Evolutionary conservation across 2,797 vertebrate genomes (phyloP).

Genomic region (Onychomys leucogaster): DNA sequence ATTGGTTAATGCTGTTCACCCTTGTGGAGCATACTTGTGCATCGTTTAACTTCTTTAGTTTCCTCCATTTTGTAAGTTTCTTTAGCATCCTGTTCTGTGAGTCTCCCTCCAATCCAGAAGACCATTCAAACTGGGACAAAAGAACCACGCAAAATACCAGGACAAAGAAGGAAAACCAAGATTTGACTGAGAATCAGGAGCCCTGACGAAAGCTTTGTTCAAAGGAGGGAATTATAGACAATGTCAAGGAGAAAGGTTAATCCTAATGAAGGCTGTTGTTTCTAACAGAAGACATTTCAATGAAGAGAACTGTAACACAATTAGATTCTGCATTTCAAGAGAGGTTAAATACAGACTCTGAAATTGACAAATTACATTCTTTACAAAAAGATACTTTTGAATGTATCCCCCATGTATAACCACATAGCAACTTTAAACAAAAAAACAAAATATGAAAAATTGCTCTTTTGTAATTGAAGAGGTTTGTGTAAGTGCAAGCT

Average conservation of each 20-base stretch:
- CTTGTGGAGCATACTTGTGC: not conserved
- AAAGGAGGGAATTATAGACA: not conserved
- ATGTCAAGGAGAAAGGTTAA: not conserved
- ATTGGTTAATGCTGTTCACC: not conserved
- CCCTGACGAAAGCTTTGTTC: not conserved
- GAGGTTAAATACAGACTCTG: not conserved
- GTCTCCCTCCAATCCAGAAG: not conserved
- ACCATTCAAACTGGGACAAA: not conserved
- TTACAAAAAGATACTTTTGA: not conserved
- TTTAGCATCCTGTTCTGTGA: not conserved
- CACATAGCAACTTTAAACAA: constrained; percentile 16
- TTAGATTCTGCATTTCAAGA: not conserved
- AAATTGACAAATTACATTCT: not conserved
- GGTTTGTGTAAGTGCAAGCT: not conserved
- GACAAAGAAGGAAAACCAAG: not conserved
- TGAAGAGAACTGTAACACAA: not conserved
- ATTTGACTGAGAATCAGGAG: not conserved
- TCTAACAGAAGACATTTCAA: not conserved
- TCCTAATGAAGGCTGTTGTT: not conserved
- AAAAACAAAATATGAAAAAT: constrained; percentile 56
- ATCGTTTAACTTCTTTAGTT: not conserved
- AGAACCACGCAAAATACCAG: not conserved
- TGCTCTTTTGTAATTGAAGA: constrained; percentile 36
- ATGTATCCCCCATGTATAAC: not conserved
- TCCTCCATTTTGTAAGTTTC: not conserved